Conservation (phyloP, 2,888 invertebrate species). For the Andrena minutula region DNA sequence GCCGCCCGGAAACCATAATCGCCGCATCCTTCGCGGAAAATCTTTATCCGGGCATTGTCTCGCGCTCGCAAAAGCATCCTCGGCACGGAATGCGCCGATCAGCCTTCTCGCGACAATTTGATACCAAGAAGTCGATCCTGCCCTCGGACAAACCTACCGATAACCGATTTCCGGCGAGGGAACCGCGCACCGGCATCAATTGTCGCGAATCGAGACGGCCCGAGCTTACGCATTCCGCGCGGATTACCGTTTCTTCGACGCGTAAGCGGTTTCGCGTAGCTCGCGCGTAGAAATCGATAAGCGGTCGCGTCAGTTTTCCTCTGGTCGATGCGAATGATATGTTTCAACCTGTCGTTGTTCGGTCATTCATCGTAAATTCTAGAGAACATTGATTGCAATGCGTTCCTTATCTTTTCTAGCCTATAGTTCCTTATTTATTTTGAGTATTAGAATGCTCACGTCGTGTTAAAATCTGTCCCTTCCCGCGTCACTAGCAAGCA, state of each 20-base stretch:
- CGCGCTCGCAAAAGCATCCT: slow-evolving; percentile 38
- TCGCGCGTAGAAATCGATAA: slow-evolving; percentile 56
- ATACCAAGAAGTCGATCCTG: slow-evolving; percentile 48
- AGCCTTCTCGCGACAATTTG: neutral
- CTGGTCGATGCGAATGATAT: neutral
- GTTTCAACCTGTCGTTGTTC: neutral
- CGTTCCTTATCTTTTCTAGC: too few species aligned
- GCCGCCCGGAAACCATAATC: slow-evolving; percentile 28
- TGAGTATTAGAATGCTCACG: too few species aligned
- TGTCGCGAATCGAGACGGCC: slow-evolving; percentile 48
- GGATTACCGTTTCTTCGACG: slow-evolving; percentile 59
- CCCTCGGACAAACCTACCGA: slow-evolving; percentile 19
- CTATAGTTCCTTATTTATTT: too few species aligned
- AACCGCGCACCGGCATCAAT: slow-evolving; percentile 43
- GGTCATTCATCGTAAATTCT: neutral
- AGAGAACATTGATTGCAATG: too few species aligned
- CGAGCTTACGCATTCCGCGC: slow-evolving; percentile 59
- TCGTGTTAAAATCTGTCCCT: too few species aligned
- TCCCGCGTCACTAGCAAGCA: too few species aligned
- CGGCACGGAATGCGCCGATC: slow-evolving; percentile 48
- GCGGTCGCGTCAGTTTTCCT: slow-evolving; percentile 17
- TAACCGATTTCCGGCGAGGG: slow-evolving; percentile 63
- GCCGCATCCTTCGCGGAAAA: slow-evolving; percentile 46
- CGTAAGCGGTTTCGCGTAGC: slow-evolving; percentile 71
- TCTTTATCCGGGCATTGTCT: slow-evolving; percentile 62